phyloP scores from a whole-genome alignment of 37 sponge, comb jelly and placozoan species.

The Amphimedon queenslandica region DNA sequence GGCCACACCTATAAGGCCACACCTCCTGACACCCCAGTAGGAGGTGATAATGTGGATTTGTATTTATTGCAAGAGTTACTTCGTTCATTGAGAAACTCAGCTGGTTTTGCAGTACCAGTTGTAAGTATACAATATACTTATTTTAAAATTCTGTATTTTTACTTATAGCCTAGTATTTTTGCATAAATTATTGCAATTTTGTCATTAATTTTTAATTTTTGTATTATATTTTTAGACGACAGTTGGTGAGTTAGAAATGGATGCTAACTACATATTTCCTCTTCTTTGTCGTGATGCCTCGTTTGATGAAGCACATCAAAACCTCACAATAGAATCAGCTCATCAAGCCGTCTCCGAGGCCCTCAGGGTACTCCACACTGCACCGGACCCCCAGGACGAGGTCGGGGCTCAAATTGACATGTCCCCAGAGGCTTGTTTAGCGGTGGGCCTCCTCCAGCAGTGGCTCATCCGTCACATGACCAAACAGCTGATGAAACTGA shows the following conservation, averaged over 20 bases:
- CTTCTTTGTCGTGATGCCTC: conserved; percentile 27
- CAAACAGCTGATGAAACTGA: conserved; percentile 67
- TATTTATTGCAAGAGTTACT: conserved; percentile 35
- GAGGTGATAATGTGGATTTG: background rate
- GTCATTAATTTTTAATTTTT: background rate
- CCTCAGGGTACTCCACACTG: conserved; percentile 3
- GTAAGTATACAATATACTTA: conserved; percentile 24
- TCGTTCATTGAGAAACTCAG: conserved; percentile 21
- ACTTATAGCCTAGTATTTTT: background rate
- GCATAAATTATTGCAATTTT: background rate
- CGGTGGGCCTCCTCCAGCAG: conserved; percentile 42
- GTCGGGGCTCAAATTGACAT: background rate
- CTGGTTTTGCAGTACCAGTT: conserved; percentile 36
- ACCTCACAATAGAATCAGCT: conserved; percentile 21
- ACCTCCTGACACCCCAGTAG: background rate
- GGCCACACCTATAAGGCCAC: conserved; percentile 9
- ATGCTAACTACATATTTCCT: conserved; percentile 20
- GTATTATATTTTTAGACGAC: background rate
- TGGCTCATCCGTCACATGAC: conserved; percentile 54
- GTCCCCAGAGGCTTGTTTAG: conserved; percentile 34
- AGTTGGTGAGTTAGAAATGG: conserved; percentile 12
- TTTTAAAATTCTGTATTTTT: background rate
- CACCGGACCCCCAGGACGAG: background rate
- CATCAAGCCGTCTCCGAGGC: conserved; percentile 34
- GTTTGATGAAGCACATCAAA: conserved; percentile 25